Percentiles rank a stretch among this genome's conserved stretches.
These are phyloP conservation scores for Tenthredo mesomela DNA, from an alignment of 2,888 invertebrate genomes.

Conservation along the genomic window DNA sequence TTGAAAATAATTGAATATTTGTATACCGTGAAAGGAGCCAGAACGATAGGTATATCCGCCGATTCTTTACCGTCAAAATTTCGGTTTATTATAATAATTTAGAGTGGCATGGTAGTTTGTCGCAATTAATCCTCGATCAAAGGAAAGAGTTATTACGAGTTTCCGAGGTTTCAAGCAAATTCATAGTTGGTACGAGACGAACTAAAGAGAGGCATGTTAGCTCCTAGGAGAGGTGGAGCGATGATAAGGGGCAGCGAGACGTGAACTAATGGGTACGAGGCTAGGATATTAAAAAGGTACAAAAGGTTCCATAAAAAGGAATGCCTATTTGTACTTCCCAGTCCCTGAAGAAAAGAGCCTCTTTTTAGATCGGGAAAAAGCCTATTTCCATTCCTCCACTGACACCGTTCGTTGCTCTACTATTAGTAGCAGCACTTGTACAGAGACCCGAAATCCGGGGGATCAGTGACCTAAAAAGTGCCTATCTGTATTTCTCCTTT, in stretches of 20 bases:
- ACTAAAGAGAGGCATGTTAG: background rate
- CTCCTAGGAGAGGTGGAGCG: background rate
- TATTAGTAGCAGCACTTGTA: background rate
- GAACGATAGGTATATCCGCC: background rate
- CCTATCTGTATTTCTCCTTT: background rate
- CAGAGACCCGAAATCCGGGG: background rate
- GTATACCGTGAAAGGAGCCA: background rate
- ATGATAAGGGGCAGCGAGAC: slow-evolving; percentile 34
- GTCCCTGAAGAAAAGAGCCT: background rate
- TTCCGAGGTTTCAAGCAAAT: background rate
- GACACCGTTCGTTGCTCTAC: background rate
- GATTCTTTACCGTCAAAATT: background rate
- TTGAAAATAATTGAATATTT: background rate
- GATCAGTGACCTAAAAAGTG: slow-evolving; percentile 7
- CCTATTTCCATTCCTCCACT: slow-evolving; percentile 5
- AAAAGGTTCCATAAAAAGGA: slow-evolving; percentile 35
- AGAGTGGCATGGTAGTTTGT: background rate
- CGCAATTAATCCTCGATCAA: slow-evolving; percentile 10
- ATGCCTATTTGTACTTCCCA: slow-evolving; percentile 34
- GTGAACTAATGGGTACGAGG: background rate
- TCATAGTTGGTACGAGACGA: background rate
- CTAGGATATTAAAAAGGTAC: slow-evolving; percentile 46
- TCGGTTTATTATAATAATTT: background rate
- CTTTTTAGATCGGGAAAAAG: slow-evolving; percentile 20
- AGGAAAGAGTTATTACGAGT: slow-evolving; percentile 2